phyloP scores from a whole-genome alignment of 2,113 vertebrate genomes.

The Cichladusa arquata region DNA sequence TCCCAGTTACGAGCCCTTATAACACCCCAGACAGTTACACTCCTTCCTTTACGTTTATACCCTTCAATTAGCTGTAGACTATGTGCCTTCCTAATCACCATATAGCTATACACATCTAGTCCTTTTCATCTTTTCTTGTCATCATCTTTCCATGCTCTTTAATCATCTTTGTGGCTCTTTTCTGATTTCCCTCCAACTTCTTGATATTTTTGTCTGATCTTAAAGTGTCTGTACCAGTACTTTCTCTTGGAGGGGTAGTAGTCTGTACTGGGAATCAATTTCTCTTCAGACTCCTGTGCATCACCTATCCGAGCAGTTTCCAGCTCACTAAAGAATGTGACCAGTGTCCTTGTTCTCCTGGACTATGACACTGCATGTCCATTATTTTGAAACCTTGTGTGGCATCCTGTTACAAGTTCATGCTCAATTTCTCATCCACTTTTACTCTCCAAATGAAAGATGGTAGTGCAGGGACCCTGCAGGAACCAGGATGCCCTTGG shows the following conservation, averaged over 20 bases:
- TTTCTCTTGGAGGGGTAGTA: neutral
- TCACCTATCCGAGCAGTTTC: neutral
- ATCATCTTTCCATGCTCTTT: neutral
- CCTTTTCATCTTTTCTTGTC: slow-evolving; percentile 30
- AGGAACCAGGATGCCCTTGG: neutral
- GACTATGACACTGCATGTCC: neutral
- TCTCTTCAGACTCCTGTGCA: neutral
- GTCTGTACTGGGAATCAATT: neutral
- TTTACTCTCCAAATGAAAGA: neutral
- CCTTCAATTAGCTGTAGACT: slow-evolving; percentile 23
- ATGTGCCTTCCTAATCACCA: slow-evolving; percentile 5
- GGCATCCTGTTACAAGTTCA: neutral
- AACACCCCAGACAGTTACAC: slow-evolving; percentile 10
- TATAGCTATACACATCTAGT: neutral
- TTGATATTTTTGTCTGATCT: neutral
- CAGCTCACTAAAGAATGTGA: rapidly evolving
- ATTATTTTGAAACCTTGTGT: neutral
- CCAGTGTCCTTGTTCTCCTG: neutral
- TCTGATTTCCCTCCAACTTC: neutral
- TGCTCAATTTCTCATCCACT: neutral
- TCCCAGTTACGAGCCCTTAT: slow-evolving; percentile 49
- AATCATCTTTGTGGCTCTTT: neutral
- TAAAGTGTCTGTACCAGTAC: neutral
- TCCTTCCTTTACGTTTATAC: slow-evolving; percentile 39
- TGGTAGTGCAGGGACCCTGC: neutral